phyloP scores from a whole-genome alignment of 2,888 invertebrate genomes.

The Rhagonycha fulva region DNA sequence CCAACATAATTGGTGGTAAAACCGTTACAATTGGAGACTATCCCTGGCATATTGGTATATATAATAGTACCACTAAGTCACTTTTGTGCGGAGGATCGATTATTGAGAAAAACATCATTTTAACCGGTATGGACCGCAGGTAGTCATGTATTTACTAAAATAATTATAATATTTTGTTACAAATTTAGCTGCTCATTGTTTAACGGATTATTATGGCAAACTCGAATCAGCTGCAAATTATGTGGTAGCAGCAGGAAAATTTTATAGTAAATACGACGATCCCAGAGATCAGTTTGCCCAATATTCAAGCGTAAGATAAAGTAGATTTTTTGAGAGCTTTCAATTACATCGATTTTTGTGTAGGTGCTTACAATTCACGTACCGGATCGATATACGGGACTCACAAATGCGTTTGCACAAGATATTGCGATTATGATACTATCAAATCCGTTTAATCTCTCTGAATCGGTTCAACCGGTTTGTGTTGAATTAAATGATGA shows the following conservation, averaged over 20 bases:
- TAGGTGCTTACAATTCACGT: constrained; percentile 37
- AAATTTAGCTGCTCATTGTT: background rate
- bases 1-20: background rate
- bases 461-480: constrained; percentile 44
- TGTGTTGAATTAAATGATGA: constrained; percentile 42
- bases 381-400: constrained; percentile 37
- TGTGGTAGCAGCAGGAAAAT: constrained; percentile 42
- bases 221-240: constrained; percentile 19
- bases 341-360: background rate
- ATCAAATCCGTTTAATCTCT: constrained; percentile 21
- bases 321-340: background rate
- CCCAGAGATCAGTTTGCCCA: constrained; percentile 31
- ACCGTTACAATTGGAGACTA: background rate
- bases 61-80: background rate
- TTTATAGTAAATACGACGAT: constrained; percentile 16
- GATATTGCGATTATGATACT: constrained; percentile 50
- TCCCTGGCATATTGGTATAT: background rate
- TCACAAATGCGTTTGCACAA: constrained; percentile 34
- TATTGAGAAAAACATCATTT: background rate
- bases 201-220: constrained; percentile 14
- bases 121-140: background rate
- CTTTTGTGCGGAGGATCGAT: background rate
- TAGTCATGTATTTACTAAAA: background rate
- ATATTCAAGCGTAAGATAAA: background rate
- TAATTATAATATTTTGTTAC: too few relatives aligned